phyloP scores from a whole-genome alignment of 1,140 invertebrate species.

The Drosophila navojoa region DNA sequence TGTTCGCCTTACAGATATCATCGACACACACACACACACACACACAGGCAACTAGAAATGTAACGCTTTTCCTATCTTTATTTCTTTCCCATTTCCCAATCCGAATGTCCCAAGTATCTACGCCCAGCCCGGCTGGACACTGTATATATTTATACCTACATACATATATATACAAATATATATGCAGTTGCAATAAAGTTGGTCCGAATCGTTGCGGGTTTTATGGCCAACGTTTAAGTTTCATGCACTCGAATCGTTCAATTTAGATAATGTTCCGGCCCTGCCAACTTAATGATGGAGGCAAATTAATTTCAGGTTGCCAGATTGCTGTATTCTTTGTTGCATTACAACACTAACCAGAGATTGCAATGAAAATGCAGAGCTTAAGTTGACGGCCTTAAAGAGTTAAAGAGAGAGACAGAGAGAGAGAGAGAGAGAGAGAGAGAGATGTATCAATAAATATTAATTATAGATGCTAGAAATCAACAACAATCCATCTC shows the following conservation, averaged over 20 bases:
- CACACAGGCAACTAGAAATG: slow-evolving; percentile 10
- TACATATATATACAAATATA: slow-evolving; percentile 12
- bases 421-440: too few relatives aligned
- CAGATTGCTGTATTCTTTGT: slow-evolving; percentile 2
- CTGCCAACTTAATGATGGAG: slow-evolving; percentile 23
- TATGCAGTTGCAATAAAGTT: slow-evolving; percentile 49
- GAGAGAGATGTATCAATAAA: too few relatives aligned
- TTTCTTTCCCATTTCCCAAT: slow-evolving; percentile 1
- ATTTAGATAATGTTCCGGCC: slow-evolving; percentile 3
- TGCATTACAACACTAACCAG: too few relatives aligned
- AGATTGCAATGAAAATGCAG: too few relatives aligned
- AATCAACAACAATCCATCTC: too few relatives aligned
- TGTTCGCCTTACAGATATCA: slow-evolving; percentile 47
- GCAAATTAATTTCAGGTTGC: slow-evolving; percentile 6
- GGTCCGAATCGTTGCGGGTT: slow-evolving; percentile 34
- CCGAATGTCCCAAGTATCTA: slow-evolving; percentile 32
- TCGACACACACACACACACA: slow-evolving; percentile 15
- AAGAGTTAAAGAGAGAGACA: too few relatives aligned
- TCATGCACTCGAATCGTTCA: slow-evolving; percentile 15
- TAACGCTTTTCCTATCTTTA: slow-evolving; percentile 26
- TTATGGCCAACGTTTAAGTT: slow-evolving; percentile 23
- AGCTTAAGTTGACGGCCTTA: too few relatives aligned
- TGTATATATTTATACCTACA: slow-evolving; percentile 13
- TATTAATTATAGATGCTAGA: too few relatives aligned
- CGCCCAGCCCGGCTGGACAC: slow-evolving; percentile 13